Evolutionary conservation across 64 coral and sea anemone genomes (phyloP).

Genomic region (Exaiptasia diaphana): DNA sequence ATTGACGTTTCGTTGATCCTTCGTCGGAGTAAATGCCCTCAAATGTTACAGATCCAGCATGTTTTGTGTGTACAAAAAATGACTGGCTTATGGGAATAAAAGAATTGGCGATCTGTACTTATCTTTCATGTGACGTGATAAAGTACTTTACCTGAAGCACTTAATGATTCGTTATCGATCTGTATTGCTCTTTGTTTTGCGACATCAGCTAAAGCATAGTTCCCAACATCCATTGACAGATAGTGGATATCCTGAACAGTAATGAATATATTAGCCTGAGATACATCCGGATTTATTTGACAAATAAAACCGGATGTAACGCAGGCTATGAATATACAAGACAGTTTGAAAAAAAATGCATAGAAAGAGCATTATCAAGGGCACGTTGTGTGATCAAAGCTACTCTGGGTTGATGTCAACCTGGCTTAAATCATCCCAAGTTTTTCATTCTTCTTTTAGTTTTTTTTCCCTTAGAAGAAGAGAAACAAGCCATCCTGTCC

Average conservation of each 20-base stretch:
- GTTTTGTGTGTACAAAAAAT: too few relatives aligned
- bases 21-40: too few relatives aligned
- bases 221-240: constrained; percentile 75
- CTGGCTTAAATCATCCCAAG: too few relatives aligned
- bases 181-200: constrained; percentile 90
- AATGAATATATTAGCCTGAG: not conserved
- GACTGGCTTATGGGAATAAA: too few relatives aligned
- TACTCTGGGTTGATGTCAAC: not conserved
- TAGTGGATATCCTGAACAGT: constrained; percentile 83
- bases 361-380: not conserved
- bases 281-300: not conserved
- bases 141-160: constrained; percentile 44
- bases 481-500: too few relatives aligned
- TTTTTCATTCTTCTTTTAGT: too few relatives aligned
- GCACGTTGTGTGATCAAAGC: not conserved
- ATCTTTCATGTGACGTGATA: not conserved
- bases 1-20: too few relatives aligned
- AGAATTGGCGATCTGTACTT: too few relatives aligned
- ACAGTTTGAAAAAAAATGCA: not conserved
- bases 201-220: constrained; percentile 74
- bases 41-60: too few relatives aligned
- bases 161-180: constrained; percentile 88
- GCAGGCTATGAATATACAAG: not conserved
- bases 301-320: not conserved
- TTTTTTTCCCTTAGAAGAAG: too few relatives aligned